These are phyloP conservation scores for Globodera rostochiensis DNA, from an alignment of 1,140 invertebrate genomes.

Conservation along the genomic window DNA sequence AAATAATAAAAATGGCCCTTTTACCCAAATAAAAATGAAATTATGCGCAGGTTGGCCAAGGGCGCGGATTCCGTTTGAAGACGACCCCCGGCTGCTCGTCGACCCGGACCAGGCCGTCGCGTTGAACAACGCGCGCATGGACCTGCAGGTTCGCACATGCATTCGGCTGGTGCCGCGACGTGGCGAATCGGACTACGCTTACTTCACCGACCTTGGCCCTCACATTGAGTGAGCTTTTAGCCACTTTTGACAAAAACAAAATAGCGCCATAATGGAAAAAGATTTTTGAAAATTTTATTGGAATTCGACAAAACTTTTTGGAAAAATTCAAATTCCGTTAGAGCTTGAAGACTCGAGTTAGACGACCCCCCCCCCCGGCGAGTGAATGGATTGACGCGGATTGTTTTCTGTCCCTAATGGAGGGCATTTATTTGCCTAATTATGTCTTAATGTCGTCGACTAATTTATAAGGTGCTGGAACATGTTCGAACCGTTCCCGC, in stretches of 20 bases:
- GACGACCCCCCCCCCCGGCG: too few species aligned
- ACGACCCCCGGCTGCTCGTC: constrained; percentile 43
- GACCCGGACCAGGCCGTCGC: constrained; percentile 51
- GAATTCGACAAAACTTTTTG: too few species aligned
- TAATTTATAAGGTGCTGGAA: constrained; percentile 44
- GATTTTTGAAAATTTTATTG: too few species aligned
- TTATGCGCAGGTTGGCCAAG: constrained; percentile 39
- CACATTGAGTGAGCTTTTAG: constrained; percentile 45
- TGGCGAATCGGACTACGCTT: constrained; percentile 45
- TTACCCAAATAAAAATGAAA: too few species aligned
- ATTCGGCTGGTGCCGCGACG: constrained; percentile 46
- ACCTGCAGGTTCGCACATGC: constrained; percentile 51
- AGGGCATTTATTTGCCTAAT: neutral
- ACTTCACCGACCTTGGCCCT: constrained; percentile 46
- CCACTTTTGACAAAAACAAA: neutral
- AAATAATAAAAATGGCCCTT: too few species aligned
- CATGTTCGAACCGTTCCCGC: constrained; percentile 49
- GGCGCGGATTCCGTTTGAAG: constrained; percentile 51
- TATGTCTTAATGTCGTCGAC: too few species aligned
- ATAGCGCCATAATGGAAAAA: too few species aligned
- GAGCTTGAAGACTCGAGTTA: too few species aligned
- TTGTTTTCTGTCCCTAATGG: neutral
- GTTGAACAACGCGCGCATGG: constrained; percentile 52
- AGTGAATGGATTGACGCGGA: neutral
- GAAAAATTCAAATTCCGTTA: too few species aligned